Base-by-base conservation (phyloP, 2,113 vertebrate genomes). In the Pachypanchax playfairii region DNA sequence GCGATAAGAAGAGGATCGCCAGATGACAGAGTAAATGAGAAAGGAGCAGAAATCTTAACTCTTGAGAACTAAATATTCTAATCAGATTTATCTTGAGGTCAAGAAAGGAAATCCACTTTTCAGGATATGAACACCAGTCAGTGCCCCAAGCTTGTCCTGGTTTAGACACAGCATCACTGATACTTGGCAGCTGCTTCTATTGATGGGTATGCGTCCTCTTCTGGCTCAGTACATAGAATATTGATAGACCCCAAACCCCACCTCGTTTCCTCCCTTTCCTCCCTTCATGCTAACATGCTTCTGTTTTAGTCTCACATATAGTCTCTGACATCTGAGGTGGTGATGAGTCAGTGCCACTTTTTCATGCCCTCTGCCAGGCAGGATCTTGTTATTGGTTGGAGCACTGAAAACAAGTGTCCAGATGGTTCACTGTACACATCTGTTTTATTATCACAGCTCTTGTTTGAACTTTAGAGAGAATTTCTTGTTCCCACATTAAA, bases 151-250 rank as follows among this genome's bases (percentile, higher is more conserved):
- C 41, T 52, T 9, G 68, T 65, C 61, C 64, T 53, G 43, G 43
- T 56, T 77, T 72, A 71, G 75, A 65, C 55, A 70, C 67, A 75
- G 65, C 75, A 79, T 77, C 71, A 58, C 63, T 65, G 65, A 57
- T 79, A 78, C 28, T 56, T 67, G 80, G 84, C 82, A 85, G 80
- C 82, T 75, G 82, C 73, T 79, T n/a, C 42, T 54, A 31, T 80
- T 77, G 83, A 85, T 83, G 85, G 74, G 33, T 79, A 54, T 79
- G 80, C 74, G 82, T 76, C 79, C 56, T 73, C 54, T 79, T 75
- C 79, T 77, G 74, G 66, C 71, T 87, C 76, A 81, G 69, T 41
- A 44, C 78, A 86, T 88, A 69, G 69, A 86, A 86, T 85, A 87
- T 87, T 83, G 65, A 86, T 82, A 78, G 56, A 55, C 61, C 25